Evolutionary conservation across 2,113 vertebrate genomes (phyloP), one percentile per base, ranked within the genome.

Genomic region (Anguilla japonica): DNA sequence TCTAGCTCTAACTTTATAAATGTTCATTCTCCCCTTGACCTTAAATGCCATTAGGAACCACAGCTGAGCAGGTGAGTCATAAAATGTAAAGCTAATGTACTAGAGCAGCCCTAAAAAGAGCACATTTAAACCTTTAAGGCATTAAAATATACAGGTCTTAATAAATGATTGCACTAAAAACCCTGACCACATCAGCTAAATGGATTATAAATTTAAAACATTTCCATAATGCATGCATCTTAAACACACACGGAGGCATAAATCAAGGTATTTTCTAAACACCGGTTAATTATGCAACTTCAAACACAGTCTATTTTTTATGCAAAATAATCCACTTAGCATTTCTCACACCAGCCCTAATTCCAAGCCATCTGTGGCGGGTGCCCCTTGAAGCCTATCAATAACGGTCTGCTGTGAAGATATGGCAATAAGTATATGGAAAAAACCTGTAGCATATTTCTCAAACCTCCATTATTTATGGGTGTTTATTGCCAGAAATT

Each of bases 211-310:
- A 98, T 98, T 98, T 96, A 97, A 87, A 88, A 90, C 86, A 99
- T 98, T 97, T 99, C 97, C 97, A 98, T 99, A 98, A 99, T 97
- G 97, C 94, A 98, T 97, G 97, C 97, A 97, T 97, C 94, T 93
- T 94, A 96, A 98, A 98, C 95, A 98, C 96, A 97, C 96, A 98
- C 92, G 89, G 91, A 87, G 92, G 90, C 97, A 96, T 99, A 98
- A 99, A 98, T 99, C 98, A 98, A 92, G 86, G 96, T 97, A 96
- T 97, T 98, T 98, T 98, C 97, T 97, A 99, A 99, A 99, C 97
- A 98, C 96, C 95, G 97, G 97, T 99, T 98, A 99, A 98, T 97
- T 97, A 97, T 92, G 92, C 94, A 97, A 97, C 97, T 97, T 97
- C 93, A 96, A 95, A 96, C 97, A 96, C 94, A 93, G 96, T 96